Percentiles rank a stretch among this genome's conserved stretches.
These are phyloP conservation scores for Drosophila glabriapex DNA, from an alignment of 2,888 invertebrate genomes.

Conservation along the genomic window DNA sequence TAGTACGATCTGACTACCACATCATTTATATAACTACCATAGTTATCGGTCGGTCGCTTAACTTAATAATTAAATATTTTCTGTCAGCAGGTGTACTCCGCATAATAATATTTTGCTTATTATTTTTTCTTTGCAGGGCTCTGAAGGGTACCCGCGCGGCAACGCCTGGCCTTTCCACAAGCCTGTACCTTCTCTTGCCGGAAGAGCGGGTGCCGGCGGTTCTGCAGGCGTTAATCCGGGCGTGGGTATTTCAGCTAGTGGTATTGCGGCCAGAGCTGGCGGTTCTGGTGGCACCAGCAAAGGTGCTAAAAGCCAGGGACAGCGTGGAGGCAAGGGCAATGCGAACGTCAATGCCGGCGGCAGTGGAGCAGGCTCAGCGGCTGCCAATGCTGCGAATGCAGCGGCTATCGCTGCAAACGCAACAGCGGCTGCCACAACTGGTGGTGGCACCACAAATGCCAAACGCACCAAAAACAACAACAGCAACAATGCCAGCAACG, in stretches of 20 bases:
- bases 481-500: slow-evolving; percentile 51
- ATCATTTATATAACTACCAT: background rate
- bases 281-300: slow-evolving; percentile 72
- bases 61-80: slow-evolving; percentile 27
- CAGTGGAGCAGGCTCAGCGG: slow-evolving; percentile 50
- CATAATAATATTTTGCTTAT: slow-evolving; percentile 14
- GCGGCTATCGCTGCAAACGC: slow-evolving; percentile 53
- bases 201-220: slow-evolving; percentile 77
- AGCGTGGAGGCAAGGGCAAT: slow-evolving; percentile 54
- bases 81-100: background rate
- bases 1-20: background rate
- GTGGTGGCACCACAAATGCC: slow-evolving; percentile 68
- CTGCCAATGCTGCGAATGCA: slow-evolving; percentile 59
- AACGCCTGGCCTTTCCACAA: slow-evolving; percentile 99
- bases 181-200: slow-evolving; percentile 89
- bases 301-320: slow-evolving; percentile 82
- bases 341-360: slow-evolving; percentile 59
- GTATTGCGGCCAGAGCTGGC: slow-evolving; percentile 72
- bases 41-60: background rate
- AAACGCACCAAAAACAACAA: slow-evolving; percentile 60
- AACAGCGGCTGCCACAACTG: slow-evolving; percentile 48
- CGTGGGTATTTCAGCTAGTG: slow-evolving; percentile 47
- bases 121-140: slow-evolving; percentile 82
- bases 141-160: slow-evolving; percentile 83
- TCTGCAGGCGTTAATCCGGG: slow-evolving; percentile 56